These are phyloP conservation scores for Notothenia rossii DNA, from an alignment of 2,113 vertebrate genomes.

Conservation along the genomic window DNA sequence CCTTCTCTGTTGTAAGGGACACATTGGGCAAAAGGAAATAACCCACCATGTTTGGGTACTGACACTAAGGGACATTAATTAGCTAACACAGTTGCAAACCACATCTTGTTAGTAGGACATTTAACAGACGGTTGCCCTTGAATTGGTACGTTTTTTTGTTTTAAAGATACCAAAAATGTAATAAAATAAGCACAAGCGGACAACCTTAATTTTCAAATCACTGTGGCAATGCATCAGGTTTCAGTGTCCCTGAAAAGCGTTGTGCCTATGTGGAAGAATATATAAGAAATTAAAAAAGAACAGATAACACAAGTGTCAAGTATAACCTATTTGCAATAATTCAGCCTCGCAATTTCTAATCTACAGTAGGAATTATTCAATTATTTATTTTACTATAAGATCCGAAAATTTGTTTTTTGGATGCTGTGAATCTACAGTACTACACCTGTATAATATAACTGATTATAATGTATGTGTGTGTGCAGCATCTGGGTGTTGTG, in stretches of 20 bases:
- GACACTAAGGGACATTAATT: too few relatives aligned
- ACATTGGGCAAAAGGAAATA: not conserved
- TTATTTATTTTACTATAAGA: too few relatives aligned
- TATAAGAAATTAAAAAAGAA: not conserved
- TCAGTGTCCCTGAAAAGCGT: not conserved
- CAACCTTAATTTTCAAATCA: not conserved
- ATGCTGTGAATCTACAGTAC: not conserved
- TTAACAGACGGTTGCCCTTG: not conserved
- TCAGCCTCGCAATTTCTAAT: too few relatives aligned
- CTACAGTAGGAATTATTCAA: too few relatives aligned
- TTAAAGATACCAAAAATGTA: not conserved
- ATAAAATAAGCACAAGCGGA: not conserved
- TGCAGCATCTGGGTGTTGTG: slow-evolving; percentile 15
- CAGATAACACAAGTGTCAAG: not conserved
- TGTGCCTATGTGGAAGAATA: not conserved
- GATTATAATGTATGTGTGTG: not conserved
- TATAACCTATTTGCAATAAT: not conserved
- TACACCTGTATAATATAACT: not conserved
- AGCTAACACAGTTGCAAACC: not conserved
- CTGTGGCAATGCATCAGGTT: not conserved
- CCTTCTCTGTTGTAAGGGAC: not conserved
- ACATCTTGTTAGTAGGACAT: not conserved
- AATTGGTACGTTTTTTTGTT: not conserved
- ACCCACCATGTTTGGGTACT: not conserved
- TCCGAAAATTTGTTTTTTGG: not conserved